These are phyloP conservation scores for Hipposideros larvatus DNA, from an alignment of 2,797 vertebrate genomes.

Conservation along the genomic window DNA sequence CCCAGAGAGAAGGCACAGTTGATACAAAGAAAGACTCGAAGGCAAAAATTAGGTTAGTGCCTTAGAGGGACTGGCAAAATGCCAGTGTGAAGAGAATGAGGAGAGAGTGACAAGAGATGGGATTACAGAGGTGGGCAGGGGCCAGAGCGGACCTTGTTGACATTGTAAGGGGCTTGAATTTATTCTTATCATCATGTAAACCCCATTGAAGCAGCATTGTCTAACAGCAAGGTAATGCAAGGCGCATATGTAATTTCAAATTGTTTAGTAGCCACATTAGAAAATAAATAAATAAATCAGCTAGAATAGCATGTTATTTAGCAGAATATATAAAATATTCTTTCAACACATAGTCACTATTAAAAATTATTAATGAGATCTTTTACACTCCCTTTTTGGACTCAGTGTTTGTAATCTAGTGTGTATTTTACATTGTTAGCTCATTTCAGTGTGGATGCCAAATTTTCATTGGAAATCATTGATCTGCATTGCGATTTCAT, in stretches of 20 bases:
- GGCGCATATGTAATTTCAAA: neutral
- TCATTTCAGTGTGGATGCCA: neutral
- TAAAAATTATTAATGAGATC: conserved; percentile 52
- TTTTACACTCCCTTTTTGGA: conserved; percentile 35
- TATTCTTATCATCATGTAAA: neutral
- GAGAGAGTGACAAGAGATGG: neutral
- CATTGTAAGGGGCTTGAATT: neutral
- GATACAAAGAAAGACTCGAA: neutral
- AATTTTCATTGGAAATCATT: conserved; percentile 41
- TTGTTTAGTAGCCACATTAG: neutral
- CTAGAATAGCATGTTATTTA: neutral
- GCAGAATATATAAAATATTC: neutral
- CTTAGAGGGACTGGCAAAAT: neutral
- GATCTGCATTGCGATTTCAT: conserved; percentile 8
- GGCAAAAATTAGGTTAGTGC: neutral
- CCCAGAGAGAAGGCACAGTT: neutral
- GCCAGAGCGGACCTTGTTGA: neutral
- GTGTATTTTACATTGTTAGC: neutral
- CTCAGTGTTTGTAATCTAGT: conserved; percentile 42
- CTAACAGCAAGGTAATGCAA: neutral
- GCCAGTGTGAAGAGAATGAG: neutral
- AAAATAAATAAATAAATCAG: neutral
- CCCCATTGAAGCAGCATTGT: neutral
- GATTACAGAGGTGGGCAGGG: neutral
- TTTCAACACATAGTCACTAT: neutral